Percentiles rank a stretch among this genome's conserved stretches.
Conservation (phyloP, 2,888 invertebrate genomes). For the Smittia sp. region DNA sequence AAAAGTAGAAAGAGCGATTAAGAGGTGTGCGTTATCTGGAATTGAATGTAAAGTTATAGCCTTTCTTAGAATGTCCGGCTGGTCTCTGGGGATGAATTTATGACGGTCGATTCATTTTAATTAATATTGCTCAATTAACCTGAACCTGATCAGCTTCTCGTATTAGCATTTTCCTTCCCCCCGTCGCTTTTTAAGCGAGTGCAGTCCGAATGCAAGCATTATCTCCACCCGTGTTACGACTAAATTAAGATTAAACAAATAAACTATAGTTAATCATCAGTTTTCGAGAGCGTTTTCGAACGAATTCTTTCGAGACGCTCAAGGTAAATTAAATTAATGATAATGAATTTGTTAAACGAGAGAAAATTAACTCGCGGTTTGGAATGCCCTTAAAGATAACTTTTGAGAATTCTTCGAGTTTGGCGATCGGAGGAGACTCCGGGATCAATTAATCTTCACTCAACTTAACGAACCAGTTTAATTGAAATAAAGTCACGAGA, state of each 20-base stretch:
- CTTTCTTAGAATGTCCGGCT: constrained; percentile 6
- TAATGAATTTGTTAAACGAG: constrained; percentile 40
- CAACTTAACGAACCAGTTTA: background rate
- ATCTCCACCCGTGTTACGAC: constrained; percentile 37
- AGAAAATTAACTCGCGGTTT: constrained; percentile 6
- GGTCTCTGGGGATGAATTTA: constrained; percentile 28
- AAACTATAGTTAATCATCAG: constrained; percentile 38
- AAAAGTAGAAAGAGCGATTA: constrained; percentile 7
- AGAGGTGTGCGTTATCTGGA: constrained; percentile 20
- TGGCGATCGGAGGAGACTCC: background rate
- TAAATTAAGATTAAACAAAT: constrained; percentile 41
- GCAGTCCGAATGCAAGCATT: constrained; percentile 3
- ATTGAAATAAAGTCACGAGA: constrained; percentile 28
- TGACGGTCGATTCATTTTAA: constrained; percentile 37
- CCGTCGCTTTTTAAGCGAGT: background rate
- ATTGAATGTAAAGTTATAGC: constrained; percentile 9
- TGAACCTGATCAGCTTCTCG: constrained; percentile 37
- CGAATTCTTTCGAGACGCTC: background rate
- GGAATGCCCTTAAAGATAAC: background rate
- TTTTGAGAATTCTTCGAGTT: background rate
- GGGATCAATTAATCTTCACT: constrained; percentile 20
- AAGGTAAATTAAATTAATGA: constrained; percentile 39
- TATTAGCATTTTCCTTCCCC: constrained; percentile 15
- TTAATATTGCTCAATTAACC: constrained; percentile 41
- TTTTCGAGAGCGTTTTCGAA: background rate